Conservation (phyloP, 2,888 invertebrate genomes). For the Cyrtodaria siliqua region DNA sequence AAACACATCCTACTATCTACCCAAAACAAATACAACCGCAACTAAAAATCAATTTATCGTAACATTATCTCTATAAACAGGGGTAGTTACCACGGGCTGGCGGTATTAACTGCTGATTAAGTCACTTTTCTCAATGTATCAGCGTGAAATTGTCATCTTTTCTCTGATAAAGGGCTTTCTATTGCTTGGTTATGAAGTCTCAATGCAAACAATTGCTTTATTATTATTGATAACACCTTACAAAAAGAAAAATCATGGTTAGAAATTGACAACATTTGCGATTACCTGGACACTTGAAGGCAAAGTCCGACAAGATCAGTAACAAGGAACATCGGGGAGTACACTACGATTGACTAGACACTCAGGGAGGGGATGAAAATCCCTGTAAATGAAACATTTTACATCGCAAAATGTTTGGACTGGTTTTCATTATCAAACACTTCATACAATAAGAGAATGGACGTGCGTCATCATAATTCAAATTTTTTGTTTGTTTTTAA, state of each 20-base stretch:
- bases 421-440: too few species aligned
- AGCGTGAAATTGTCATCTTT: constrained; percentile 64
- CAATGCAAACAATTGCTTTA: constrained; percentile 35
- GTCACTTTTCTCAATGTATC: constrained; percentile 55
- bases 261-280: not conserved
- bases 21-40: constrained; percentile 44
- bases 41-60: constrained; percentile 63
- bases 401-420: too few species aligned
- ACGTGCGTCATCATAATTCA: too few species aligned
- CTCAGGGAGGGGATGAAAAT: too few species aligned
- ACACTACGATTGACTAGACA: too few species aligned
- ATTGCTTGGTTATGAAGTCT: constrained; percentile 42
- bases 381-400: too few species aligned
- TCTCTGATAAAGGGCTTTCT: constrained; percentile 61
- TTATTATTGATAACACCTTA: constrained; percentile 44
- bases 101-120: constrained; percentile 54
- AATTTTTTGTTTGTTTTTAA: too few species aligned
- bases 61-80: constrained; percentile 45
- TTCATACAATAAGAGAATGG: too few species aligned
- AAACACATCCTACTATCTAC: constrained; percentile 11
- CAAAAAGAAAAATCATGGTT: constrained; percentile 20
- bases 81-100: constrained; percentile 48
- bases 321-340: too few species aligned
- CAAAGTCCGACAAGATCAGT: too few species aligned
- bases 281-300: too few species aligned